Conservation (phyloP, 1,140 invertebrate genomes). For the Cotesia typhae region DNA sequence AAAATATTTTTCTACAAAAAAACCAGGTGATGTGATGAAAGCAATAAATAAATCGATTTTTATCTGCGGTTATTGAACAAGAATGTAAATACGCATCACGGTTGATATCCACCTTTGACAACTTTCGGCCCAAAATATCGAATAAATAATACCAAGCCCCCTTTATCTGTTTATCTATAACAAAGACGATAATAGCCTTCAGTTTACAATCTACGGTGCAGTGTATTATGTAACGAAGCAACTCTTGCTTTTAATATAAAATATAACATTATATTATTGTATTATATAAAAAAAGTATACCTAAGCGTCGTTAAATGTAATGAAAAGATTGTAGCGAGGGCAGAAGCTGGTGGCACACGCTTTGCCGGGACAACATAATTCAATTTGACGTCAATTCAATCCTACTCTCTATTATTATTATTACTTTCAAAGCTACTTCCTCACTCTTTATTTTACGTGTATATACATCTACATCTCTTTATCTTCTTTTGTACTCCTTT, state of each 20-base stretch:
- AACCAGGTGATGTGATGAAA: too few relatives aligned
- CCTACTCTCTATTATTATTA: slow-evolving; percentile 40
- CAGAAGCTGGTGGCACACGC: slow-evolving; percentile 12
- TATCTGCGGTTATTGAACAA: slow-evolving; percentile 7
- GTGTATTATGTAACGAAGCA: not conserved
- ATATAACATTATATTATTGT: too few relatives aligned
- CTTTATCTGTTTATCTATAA: not conserved
- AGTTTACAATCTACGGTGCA: too few relatives aligned
- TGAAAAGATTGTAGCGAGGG: slow-evolving; percentile 21
- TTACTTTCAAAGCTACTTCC: slow-evolving; percentile 34
- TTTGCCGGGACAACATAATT: slow-evolving; percentile 46
- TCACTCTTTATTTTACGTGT: slow-evolving; percentile 40
- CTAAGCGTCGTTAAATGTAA: slow-evolving; percentile 25
- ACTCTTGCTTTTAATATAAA: not conserved
- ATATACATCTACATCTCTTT: slow-evolving; percentile 38
- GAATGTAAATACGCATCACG: not conserved
- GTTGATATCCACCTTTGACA: not conserved
- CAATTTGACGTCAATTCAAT: slow-evolving; percentile 51
- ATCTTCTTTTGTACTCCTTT: not conserved
- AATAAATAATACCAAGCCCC: not conserved
- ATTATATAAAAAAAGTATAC: slow-evolving; percentile 1
- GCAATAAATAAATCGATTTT: not conserved
- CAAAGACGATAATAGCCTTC: too few relatives aligned
- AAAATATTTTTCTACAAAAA: too few relatives aligned
- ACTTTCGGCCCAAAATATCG: not conserved